phyloP scores from a whole-genome alignment of 2,888 invertebrate species.

The Candidula unifasciata region DNA sequence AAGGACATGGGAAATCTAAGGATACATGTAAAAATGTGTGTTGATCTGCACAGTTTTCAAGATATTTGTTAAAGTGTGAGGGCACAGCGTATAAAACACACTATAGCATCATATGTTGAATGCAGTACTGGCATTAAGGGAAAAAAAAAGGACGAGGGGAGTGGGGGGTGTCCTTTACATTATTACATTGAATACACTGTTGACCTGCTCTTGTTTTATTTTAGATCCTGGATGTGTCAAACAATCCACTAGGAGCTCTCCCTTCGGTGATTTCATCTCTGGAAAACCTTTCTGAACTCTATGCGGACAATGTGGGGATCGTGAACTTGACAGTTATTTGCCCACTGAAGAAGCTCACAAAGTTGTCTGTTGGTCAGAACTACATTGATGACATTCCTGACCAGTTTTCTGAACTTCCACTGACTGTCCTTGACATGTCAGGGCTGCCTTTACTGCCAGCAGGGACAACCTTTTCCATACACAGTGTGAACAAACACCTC shows the following conservation, averaged over 20 bases:
- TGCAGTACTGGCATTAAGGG: too few species aligned
- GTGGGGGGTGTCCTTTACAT: too few species aligned
- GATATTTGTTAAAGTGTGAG: too few species aligned
- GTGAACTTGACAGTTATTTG: conserved; percentile 57
- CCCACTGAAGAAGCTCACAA: conserved; percentile 58
- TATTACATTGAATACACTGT: too few species aligned
- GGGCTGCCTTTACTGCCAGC: conserved; percentile 65
- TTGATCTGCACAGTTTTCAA: too few species aligned
- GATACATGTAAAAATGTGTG: too few species aligned
- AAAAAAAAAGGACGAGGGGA: too few species aligned
- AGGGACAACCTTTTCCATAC: conserved; percentile 29
- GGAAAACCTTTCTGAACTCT: conserved; percentile 59
- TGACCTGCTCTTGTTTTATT: conserved; percentile 24
- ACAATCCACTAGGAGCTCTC: conserved; percentile 63
- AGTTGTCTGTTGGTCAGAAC: conserved; percentile 60
- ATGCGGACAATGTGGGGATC: conserved; percentile 64
- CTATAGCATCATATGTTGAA: too few species aligned
- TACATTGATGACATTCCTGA: conserved; percentile 57
- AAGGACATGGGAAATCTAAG: too few species aligned
- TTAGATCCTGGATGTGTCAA: conserved; percentile 62
- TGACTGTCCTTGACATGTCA: conserved; percentile 64
- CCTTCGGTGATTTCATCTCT: conserved; percentile 57
- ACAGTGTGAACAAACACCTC: conserved; percentile 23
- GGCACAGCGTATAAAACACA: too few species aligned
- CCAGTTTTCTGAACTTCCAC: conserved; percentile 56